Evolutionary conservation across 2,888 invertebrate genomes (phyloP).

Genomic region (Lathronympha strigana): DNA sequence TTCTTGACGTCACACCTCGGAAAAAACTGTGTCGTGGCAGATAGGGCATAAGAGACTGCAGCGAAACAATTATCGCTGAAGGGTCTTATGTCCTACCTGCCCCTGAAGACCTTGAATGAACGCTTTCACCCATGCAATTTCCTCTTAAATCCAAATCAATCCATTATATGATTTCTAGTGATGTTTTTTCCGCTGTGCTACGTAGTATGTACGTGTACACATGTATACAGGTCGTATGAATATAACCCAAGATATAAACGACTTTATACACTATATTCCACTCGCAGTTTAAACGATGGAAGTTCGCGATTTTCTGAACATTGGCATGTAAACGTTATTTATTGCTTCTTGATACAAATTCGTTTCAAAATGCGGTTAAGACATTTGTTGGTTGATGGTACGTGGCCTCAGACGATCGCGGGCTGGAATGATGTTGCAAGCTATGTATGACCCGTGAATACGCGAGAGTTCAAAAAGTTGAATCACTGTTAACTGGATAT

Average conservation of each 20-base stretch:
- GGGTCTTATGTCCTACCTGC: too few relatives aligned
- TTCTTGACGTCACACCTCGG: neutral
- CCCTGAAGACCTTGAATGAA: too few relatives aligned
- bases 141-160: too few relatives aligned
- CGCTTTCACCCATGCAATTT: too few relatives aligned
- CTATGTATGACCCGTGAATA: conserved; percentile 16
- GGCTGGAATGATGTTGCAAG: too few relatives aligned
- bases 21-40: neutral
- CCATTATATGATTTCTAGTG: neutral
- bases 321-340: neutral
- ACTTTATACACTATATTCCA: neutral
- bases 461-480: neutral
- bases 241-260: neutral
- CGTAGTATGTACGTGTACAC: too few relatives aligned
- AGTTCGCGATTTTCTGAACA: neutral
- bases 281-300: conserved; percentile 8
- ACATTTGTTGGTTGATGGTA: too few relatives aligned
- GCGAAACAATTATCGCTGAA: too few relatives aligned
- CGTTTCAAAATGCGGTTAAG: neutral
- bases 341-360: neutral
- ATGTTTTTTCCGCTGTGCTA: neutral
- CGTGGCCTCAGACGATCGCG: too few relatives aligned
- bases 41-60: neutral
- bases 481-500: neutral
- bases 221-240: too few relatives aligned